Percentiles rank a stretch among this genome's conserved stretches.
These are phyloP conservation scores for Luidia sarsii DNA, from an alignment of 53 echinoderm and acorn worm species.

Conservation along the genomic window DNA sequence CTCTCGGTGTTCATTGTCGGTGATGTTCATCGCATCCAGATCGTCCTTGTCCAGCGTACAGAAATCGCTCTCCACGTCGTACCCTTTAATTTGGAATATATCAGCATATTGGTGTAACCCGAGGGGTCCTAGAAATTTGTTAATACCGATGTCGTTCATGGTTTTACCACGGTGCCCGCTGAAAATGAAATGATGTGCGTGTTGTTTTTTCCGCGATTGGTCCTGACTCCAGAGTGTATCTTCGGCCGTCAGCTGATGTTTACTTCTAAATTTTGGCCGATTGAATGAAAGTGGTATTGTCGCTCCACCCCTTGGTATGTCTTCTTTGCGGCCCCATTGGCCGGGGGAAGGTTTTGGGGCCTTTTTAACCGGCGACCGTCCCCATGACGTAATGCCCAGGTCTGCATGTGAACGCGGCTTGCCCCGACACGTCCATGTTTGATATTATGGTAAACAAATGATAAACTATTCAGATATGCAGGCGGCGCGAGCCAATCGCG, in stretches of 20 bases:
- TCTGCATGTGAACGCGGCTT: slow-evolving; percentile 80
- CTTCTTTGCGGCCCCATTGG: slow-evolving; percentile 69
- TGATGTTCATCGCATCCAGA: slow-evolving; percentile 88
- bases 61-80: slow-evolving; percentile 96
- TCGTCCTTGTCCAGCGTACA: slow-evolving; percentile 66
- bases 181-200: slow-evolving; percentile 53
- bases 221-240: slow-evolving; percentile 31
- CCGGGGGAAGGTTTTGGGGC: slow-evolving; percentile 67
- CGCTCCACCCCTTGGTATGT: slow-evolving; percentile 54
- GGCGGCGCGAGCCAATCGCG: slow-evolving; percentile 1
- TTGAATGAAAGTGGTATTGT: slow-evolving; percentile 53
- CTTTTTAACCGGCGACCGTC: slow-evolving; percentile 77
- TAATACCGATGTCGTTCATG: slow-evolving; percentile 96
- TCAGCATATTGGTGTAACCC: slow-evolving; percentile 92
- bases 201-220: slow-evolving; percentile 55
- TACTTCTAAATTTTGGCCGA: slow-evolving; percentile 46
- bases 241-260: slow-evolving; percentile 52
- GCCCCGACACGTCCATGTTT: slow-evolving; percentile 96
- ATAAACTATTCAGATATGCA: slow-evolving; percentile 78
- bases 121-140: slow-evolving; percentile 92
- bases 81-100: slow-evolving; percentile 95
- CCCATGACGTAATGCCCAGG: slow-evolving; percentile 95
- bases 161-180: slow-evolving; percentile 46
- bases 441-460: slow-evolving; percentile 75
- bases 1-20: slow-evolving; percentile 72